Percentiles rank a stretch among this genome's conserved stretches.
These are phyloP conservation scores for Taenaris catops DNA, from an alignment of 2,888 invertebrate species.

Conservation along the genomic window DNA sequence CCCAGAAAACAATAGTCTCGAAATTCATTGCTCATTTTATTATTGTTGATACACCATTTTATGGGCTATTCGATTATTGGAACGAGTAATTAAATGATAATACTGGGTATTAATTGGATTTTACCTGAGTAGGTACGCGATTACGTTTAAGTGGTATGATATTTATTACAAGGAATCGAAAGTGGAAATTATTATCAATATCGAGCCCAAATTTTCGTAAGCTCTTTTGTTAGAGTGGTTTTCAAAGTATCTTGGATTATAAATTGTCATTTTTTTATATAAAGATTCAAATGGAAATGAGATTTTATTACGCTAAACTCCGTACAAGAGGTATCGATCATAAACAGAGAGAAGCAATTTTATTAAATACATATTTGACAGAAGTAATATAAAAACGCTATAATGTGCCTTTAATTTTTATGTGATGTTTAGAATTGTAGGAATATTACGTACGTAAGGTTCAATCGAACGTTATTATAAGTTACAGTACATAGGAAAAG, in stretches of 20 bases:
- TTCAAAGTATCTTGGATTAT: slow-evolving; percentile 5
- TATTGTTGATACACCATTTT: slow-evolving; percentile 77
- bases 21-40: slow-evolving; percentile 80
- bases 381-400: too few species aligned
- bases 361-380: too few species aligned
- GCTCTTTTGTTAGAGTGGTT: slow-evolving; percentile 5
- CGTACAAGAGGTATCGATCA: too few species aligned
- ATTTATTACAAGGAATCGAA: slow-evolving; percentile 33
- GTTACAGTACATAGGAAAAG: too few species aligned
- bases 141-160: slow-evolving; percentile 44
- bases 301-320: too few species aligned
- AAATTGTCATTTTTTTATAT: slow-evolving; percentile 5
- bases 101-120: slow-evolving; percentile 75
- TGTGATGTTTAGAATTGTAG: too few species aligned
- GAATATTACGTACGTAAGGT: too few species aligned
- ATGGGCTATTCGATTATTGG: slow-evolving; percentile 77
- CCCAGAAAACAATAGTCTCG: slow-evolving; percentile 78
- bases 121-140: slow-evolving; percentile 53
- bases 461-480: too few species aligned
- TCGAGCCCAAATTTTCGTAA: slow-evolving; percentile 14
- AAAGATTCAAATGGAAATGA: too few species aligned
- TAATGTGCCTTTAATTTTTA: too few species aligned
- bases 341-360: too few species aligned
- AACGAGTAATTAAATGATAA: slow-evolving; percentile 78
- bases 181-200: slow-evolving; percentile 20